phyloP scores from a whole-genome alignment of 1,140 invertebrate species.

The Cherax destructor region DNA sequence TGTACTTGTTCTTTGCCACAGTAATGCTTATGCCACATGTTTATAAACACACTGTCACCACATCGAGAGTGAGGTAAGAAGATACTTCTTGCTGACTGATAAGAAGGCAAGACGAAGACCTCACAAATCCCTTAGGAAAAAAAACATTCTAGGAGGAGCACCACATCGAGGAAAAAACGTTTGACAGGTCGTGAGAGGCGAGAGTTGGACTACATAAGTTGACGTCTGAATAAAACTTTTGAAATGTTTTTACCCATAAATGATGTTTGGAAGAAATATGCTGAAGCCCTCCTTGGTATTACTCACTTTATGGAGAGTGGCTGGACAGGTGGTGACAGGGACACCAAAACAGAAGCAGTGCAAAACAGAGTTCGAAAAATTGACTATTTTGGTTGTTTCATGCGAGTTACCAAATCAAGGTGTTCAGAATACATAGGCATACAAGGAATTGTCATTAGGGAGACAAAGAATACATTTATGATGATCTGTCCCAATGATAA shows the following conservation, averaged over 20 bases:
- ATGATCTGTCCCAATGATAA: slow-evolving; percentile 56
- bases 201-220: slow-evolving; percentile 57
- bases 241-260: slow-evolving; percentile 64
- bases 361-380: slow-evolving; percentile 65
- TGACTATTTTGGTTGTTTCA: slow-evolving; percentile 68
- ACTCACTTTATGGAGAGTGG: slow-evolving; percentile 38
- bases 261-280: slow-evolving; percentile 65
- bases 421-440: slow-evolving; percentile 60
- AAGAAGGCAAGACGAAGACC: slow-evolving; percentile 40
- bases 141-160: neutral
- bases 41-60: too few species aligned
- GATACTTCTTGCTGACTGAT: slow-evolving; percentile 24
- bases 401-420: slow-evolving; percentile 57
- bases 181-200: slow-evolving; percentile 55
- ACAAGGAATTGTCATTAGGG: slow-evolving; percentile 67
- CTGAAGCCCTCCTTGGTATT: slow-evolving; percentile 55
- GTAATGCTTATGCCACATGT: too few species aligned
- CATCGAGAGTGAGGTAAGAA: too few species aligned
- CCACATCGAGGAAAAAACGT: slow-evolving; percentile 36
- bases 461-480: slow-evolving; percentile 69
- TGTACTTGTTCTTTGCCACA: too few species aligned
- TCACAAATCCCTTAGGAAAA: slow-evolving; percentile 40
- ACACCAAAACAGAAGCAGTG: slow-evolving; percentile 46
- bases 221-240: slow-evolving; percentile 55
- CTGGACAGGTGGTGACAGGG: slow-evolving; percentile 50